Base-by-base conservation (phyloP, 1,140 invertebrate genomes). In the Nasonia giraulti region DNA sequence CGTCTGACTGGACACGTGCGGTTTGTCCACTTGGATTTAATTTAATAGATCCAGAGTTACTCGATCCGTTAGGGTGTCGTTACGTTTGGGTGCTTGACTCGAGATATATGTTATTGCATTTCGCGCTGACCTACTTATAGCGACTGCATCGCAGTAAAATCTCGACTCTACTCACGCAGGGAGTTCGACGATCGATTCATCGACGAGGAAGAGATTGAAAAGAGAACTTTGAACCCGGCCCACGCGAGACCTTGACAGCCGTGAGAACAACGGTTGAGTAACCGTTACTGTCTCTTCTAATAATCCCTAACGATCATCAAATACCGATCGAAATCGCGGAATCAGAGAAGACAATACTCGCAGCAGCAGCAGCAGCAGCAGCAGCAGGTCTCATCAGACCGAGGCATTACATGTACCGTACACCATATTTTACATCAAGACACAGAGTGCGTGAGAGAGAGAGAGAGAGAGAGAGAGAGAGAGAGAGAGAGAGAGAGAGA, bases 41-140 rank as follows among this genome's bases (percentile, higher is more conserved):
- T 44, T 44, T 37, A 37, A 37, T 37, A 37, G 33, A 37, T 37
- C 33, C 33, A 37, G 33, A 37, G 33, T 37, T 10, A 10, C 40
- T 44, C 40, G 40, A 44, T n/a, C 40, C 40, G 40, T 44, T 44
- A 44, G 40, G 40, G 40, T 44, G 40, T 44, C 40, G 40, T 44
- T 44, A 10, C 40, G 40, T 44, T 10, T 44, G 1, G 40, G 40
- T 44, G 8, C 40, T 44, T 44, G 40, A 44, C 40, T 44, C 40
- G 6, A 7, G 40, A 44, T 10, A 44, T 37, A 37, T 6, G 33
- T 44, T 44, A 44, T 44, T 44, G 8, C 40, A 44, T 11, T 44
- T 44, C 86, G 84, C 80, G 86, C 83, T 80, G 31, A 80, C 78
- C 78, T 55, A 80, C 78, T 80, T 80, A 47, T 50, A 47, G 17